Evolutionary conservation across 2,113 vertebrate genomes (phyloP).

Genomic region (Alaudala cheleensis): DNA sequence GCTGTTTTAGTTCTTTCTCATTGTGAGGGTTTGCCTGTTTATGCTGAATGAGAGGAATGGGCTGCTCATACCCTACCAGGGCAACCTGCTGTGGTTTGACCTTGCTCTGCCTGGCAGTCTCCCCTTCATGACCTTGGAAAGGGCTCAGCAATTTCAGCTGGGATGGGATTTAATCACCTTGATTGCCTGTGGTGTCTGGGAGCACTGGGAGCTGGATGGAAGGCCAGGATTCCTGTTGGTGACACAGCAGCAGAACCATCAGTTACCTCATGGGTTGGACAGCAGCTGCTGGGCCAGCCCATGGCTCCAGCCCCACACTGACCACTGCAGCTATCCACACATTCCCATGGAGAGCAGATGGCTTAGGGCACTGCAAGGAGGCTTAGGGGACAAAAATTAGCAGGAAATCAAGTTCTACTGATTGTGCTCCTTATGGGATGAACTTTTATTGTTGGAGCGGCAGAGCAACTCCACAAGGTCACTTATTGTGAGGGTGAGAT

Average conservation of each 20-base stretch:
- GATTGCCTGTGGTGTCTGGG: background rate
- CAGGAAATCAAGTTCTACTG: background rate
- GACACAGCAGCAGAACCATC: background rate
- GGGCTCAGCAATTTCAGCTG: background rate
- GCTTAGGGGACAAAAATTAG: background rate
- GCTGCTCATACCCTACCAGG: background rate
- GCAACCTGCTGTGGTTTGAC: background rate
- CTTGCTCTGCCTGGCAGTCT: accelerated
- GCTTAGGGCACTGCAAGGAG: background rate
- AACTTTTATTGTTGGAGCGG: background rate
- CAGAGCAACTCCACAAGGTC: background rate
- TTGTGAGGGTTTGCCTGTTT: background rate
- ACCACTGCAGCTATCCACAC: background rate
- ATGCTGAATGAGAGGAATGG: background rate
- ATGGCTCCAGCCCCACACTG: background rate
- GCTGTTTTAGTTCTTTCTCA: background rate
- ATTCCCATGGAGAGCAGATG: background rate
- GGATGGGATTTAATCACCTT: background rate
- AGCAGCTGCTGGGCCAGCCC: background rate
- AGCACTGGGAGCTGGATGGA: background rate
- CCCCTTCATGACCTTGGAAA: background rate
- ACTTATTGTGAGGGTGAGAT: background rate
- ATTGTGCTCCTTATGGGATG: background rate
- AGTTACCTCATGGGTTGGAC: background rate
- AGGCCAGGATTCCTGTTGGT: background rate